Percentiles rank a stretch among this genome's conserved stretches.
phyloP scores from a whole-genome alignment of 1,140 invertebrate species.

The Myzus persicae region DNA sequence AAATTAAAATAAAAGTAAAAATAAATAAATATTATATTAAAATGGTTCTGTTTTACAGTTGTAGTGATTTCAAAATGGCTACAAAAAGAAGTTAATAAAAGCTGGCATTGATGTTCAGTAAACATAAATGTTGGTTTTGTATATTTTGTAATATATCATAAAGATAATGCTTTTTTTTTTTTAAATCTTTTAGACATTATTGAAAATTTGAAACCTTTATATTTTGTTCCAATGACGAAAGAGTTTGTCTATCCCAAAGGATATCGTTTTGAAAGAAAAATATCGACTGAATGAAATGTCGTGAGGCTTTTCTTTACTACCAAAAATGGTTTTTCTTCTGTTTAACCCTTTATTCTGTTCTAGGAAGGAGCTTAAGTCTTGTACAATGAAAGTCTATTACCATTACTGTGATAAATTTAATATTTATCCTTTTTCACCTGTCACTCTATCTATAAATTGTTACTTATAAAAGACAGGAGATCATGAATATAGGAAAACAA shows the following conservation, averaged over 20 bases:
- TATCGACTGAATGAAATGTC: neutral
- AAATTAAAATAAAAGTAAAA: too few species aligned
- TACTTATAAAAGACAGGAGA: neutral
- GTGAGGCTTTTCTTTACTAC: neutral
- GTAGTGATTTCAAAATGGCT: neutral
- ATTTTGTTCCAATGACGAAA: slow-evolving; percentile 3
- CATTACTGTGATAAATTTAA: slow-evolving; percentile 3
- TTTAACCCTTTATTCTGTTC: neutral
- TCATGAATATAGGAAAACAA: neutral
- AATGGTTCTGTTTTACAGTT: neutral
- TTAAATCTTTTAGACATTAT: neutral
- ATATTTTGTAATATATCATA: neutral
- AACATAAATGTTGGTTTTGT: neutral
- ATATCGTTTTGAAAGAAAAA: neutral
- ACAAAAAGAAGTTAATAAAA: neutral
- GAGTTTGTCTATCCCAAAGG: slow-evolving; percentile 22
- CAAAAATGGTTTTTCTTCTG: neutral
- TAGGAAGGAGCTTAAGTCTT: neutral
- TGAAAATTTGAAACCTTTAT: neutral
- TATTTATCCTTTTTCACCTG: neutral
- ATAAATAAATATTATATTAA: neutral
- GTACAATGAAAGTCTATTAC: neutral
- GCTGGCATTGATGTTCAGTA: neutral
- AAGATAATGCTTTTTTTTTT: neutral
- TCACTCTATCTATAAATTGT: neutral